These are phyloP conservation scores for Alentia gelatinosa DNA, from an alignment of 2,888 invertebrate species.

Conservation along the genomic window DNA sequence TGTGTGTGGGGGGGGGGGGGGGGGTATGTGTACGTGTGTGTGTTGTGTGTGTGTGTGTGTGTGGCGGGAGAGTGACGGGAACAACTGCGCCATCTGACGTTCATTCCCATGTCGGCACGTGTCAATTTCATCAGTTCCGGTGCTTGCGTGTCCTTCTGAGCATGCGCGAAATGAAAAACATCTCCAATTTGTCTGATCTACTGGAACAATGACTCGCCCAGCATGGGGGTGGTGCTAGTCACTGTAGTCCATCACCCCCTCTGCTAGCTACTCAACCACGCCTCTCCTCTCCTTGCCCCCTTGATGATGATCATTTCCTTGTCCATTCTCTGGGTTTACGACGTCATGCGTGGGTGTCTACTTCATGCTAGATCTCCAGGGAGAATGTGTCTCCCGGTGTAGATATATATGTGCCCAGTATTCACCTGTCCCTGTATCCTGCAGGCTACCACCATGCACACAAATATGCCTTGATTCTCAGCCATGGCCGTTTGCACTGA, in stretches of 20 bases:
- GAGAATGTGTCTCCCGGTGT: not conserved
- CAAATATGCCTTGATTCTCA: not conserved
- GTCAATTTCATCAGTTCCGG: constrained; percentile 49
- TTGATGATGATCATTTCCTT: too few relatives aligned
- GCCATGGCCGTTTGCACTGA: not conserved
- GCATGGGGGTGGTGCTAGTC: too few relatives aligned
- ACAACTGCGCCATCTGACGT: not conserved
- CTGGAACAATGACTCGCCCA: not conserved
- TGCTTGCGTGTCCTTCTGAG: constrained; percentile 1
- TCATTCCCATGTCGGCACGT: not conserved
- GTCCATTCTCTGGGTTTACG: not conserved
- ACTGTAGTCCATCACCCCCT: too few relatives aligned
- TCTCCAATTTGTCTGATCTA: not conserved
- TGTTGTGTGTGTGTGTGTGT: too few relatives aligned
- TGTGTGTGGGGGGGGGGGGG: too few relatives aligned
- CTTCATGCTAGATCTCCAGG: not conserved
- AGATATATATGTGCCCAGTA: not conserved
- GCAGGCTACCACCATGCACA: not conserved
- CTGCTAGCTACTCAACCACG: not conserved
- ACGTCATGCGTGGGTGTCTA: constrained; percentile 15
- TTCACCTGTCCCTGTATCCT: not conserved
- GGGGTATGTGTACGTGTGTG: too few relatives aligned
- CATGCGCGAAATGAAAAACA: not conserved
- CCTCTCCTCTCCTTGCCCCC: not conserved
- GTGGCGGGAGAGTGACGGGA: not conserved